A percentile compares a stretch with the other conserved stretches of the same genome.
phyloP scores from a whole-genome alignment of 2,113 vertebrate genomes.

The Artemisiospiza belli region DNA sequence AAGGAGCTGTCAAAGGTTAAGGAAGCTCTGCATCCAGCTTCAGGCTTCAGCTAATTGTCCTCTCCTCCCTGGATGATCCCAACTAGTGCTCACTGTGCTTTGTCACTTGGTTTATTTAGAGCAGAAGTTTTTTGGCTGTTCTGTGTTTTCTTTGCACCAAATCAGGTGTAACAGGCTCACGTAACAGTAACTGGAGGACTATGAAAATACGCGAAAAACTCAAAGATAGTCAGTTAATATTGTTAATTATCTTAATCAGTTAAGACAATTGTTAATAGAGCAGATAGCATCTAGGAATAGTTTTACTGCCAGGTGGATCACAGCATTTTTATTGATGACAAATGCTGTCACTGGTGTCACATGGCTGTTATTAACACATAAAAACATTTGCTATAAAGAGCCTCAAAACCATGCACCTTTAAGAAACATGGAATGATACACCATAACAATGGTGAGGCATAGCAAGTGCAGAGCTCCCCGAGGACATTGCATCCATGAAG shows the following conservation, averaged over 20 bases:
- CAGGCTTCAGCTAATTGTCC: background rate
- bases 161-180: background rate
- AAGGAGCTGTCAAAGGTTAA: background rate
- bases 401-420: fast-evolving
- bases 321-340: background rate
- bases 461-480: background rate
- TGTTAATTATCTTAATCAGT: too few species aligned
- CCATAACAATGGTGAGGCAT: fast-evolving
- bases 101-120: background rate
- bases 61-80: background rate
- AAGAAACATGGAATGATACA: background rate
- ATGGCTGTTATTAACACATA: background rate
- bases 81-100: background rate
- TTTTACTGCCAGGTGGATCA: background rate
- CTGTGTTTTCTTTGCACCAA: background rate
- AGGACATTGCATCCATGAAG: fast-evolving
- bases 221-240: background rate
- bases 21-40: background rate
- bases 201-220: background rate
- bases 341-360: background rate
- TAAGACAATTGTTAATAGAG: background rate
- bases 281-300: background rate
- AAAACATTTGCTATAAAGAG: background rate
- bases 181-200: background rate
- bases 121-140: background rate